A percentile compares a stretch with the other conserved stretches of the same genome.
Evolutionary conservation across 1,140 invertebrate species (phyloP).

Genomic region (Brachionus sp.): DNA sequence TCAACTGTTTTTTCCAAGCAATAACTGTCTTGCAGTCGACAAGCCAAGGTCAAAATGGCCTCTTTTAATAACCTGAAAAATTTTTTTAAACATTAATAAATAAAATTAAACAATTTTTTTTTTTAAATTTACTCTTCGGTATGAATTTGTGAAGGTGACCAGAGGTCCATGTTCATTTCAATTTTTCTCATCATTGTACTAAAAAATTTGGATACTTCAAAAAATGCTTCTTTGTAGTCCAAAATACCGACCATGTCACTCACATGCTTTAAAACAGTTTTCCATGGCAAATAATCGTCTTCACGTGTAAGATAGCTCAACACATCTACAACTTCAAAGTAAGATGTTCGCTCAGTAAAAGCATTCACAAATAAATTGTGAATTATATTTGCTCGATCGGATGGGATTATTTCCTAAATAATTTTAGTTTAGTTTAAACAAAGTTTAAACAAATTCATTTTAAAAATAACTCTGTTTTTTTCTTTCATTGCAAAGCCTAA

Average conservation of each 20-base stretch:
- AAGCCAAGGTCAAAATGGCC: slow-evolving; percentile 27
- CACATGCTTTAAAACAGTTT: slow-evolving; percentile 23
- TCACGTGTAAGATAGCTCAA: slow-evolving; percentile 7
- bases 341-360: slow-evolving; percentile 36
- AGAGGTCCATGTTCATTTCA: slow-evolving; percentile 17
- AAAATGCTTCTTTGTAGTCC: slow-evolving; percentile 29
- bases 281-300: slow-evolving; percentile 40
- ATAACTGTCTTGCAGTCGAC: slow-evolving; percentile 36
- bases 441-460: not conserved
- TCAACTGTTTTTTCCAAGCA: slow-evolving; percentile 22
- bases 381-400: slow-evolving; percentile 40
- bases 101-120: not conserved
- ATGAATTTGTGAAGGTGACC: not conserved
- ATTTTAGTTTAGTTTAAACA: not conserved
- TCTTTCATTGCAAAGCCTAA: slow-evolving; percentile 2
- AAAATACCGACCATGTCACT: not conserved
- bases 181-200: slow-evolving; percentile 16
- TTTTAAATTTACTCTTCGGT: slow-evolving; percentile 37
- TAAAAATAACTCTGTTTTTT: not conserved
- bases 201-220: not conserved
- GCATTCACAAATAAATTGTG: slow-evolving; percentile 40
- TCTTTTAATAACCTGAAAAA: slow-evolving; percentile 37
- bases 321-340: slow-evolving; percentile 13
- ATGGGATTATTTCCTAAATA: not conserved
- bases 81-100: not conserved